Evolutionary conservation across 2,888 invertebrate genomes (phyloP).

Genomic region (Stenoptilia bipunctidactyla): DNA sequence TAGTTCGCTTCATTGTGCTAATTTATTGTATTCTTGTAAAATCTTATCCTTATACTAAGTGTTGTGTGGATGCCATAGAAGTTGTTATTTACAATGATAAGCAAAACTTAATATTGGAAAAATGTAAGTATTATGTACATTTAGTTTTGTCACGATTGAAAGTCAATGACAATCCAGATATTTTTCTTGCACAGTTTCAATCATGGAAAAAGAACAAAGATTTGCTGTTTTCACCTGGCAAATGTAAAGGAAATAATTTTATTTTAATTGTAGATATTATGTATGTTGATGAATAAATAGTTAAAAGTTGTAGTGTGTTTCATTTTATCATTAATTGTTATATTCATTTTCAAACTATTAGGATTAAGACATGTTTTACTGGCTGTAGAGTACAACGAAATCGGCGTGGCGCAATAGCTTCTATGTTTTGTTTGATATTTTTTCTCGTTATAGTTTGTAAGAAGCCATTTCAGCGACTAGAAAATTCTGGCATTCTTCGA

Average conservation of each 20-base stretch:
- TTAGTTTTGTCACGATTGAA: conserved; percentile 15
- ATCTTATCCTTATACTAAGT: conserved; percentile 30
- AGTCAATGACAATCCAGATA: conserved; percentile 20
- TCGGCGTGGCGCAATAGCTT: too few relatives aligned
- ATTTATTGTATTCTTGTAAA: conserved; percentile 46
- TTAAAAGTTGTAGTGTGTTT: conserved; percentile 23
- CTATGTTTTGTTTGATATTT: too few relatives aligned
- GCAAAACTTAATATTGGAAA: conserved; percentile 12
- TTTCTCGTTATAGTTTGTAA: too few relatives aligned
- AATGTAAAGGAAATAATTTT: conserved; percentile 2
- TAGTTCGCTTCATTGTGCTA: conserved; percentile 43
- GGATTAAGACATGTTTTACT: too few relatives aligned
- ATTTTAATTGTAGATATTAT: conserved; percentile 54
- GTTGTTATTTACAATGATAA: background rate
- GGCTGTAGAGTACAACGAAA: too few relatives aligned
- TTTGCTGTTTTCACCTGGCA: conserved; percentile 7
- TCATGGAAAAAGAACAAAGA: background rate
- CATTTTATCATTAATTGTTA: too few relatives aligned
- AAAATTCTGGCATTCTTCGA: too few relatives aligned
- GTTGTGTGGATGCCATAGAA: conserved; percentile 40
- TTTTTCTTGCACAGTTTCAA: too few relatives aligned
- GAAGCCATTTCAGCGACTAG: too few relatives aligned
- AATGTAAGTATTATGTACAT: conserved; percentile 57
- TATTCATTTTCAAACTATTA: too few relatives aligned
- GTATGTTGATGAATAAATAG: conserved; percentile 72